Evolutionary conservation across 2,888 invertebrate species (phyloP).

Genomic region (Lottia scabra): DNA sequence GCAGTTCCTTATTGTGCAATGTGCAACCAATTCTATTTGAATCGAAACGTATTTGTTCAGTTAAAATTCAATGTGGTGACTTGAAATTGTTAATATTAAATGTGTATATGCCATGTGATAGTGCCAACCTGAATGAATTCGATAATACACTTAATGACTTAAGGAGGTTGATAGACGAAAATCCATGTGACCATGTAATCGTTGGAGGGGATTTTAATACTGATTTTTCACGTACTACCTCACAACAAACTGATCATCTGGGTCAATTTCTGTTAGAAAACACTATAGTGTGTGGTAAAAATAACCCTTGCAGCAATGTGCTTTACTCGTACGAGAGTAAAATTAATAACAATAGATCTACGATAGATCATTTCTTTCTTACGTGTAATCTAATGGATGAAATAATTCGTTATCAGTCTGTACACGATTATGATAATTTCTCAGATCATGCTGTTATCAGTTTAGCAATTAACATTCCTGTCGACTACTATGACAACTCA

Average conservation of each 20-base stretch:
- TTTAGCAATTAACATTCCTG: background rate
- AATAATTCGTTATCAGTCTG: background rate
- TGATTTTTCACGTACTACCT: background rate
- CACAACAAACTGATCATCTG: background rate
- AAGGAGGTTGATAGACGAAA: background rate
- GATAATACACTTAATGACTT: background rate
- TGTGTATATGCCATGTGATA: background rate
- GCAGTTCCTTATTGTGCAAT: background rate
- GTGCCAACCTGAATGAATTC: background rate
- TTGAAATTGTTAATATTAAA: background rate
- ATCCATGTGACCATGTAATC: background rate
- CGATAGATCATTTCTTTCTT: background rate
- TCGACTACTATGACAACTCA: background rate
- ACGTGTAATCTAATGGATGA: background rate
- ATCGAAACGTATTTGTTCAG: background rate
- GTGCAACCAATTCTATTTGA: background rate
- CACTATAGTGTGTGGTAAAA: background rate
- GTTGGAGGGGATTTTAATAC: background rate
- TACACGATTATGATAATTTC: background rate
- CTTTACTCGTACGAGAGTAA: background rate
- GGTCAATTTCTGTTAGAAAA: background rate
- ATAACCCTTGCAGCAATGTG: background rate
- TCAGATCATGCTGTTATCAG: slow-evolving; percentile 2
- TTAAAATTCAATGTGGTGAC: slow-evolving; percentile 1
- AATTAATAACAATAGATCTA: background rate